Conservation (phyloP, 2,797 vertebrate genomes). For the Tachyglossus aculeatus region DNA sequence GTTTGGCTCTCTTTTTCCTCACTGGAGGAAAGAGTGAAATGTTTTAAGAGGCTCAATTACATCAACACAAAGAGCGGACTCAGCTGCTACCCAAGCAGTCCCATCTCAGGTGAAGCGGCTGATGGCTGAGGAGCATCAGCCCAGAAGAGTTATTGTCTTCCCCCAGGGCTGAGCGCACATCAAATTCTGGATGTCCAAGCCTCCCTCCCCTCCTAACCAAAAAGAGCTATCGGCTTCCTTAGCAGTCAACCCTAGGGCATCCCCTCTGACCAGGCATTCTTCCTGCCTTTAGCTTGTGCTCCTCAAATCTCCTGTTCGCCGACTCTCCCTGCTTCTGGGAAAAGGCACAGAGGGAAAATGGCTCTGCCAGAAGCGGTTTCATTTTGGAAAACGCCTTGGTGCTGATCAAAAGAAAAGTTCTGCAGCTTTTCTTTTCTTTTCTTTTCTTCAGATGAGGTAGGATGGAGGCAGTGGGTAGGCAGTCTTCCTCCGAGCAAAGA, state of each 20-base stretch:
- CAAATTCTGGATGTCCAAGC: background rate
- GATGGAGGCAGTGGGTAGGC: background rate
- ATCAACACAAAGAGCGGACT: slow-evolving; percentile 1
- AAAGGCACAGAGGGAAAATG: slow-evolving; percentile 44
- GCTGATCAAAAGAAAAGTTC: slow-evolving; percentile 19
- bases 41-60: slow-evolving; percentile 7
- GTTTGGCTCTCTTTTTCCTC: background rate
- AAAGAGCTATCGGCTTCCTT: slow-evolving; percentile 16
- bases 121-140: background rate
- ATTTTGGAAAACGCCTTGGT: slow-evolving; percentile 44
- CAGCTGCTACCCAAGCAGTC: background rate
- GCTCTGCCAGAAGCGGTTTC: slow-evolving; percentile 57
- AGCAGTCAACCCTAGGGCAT: slow-evolving; percentile 13
- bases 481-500: background rate
- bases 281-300: slow-evolving; percentile 26
- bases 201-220: no score
- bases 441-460: slow-evolving; percentile 2
- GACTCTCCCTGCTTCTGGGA: slow-evolving; percentile 36
- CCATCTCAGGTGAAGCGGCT: background rate
- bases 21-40: background rate
- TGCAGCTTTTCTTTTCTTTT: no score
- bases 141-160: background rate
- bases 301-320: slow-evolving; percentile 16
- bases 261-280: slow-evolving; percentile 19
- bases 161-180: background rate